These are phyloP conservation scores for Ypsolopha sequella DNA, from an alignment of 2,888 invertebrate species.

Conservation along the genomic window DNA sequence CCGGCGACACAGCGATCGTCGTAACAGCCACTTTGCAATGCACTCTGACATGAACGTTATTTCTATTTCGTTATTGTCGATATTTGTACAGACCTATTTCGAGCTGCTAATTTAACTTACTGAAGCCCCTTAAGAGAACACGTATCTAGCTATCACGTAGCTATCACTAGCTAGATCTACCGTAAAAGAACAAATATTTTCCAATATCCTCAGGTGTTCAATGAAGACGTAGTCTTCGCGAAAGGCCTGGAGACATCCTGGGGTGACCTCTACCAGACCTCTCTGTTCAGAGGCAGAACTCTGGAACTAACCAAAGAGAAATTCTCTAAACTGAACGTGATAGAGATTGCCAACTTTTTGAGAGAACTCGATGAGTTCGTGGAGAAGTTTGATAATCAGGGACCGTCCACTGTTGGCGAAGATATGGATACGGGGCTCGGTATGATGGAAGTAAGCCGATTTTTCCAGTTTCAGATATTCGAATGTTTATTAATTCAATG, in stretches of 20 bases:
- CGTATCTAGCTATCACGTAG: too few relatives aligned
- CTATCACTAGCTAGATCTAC: too few relatives aligned
- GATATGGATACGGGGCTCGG: slow-evolving; percentile 80
- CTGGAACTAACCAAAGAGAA: slow-evolving; percentile 87
- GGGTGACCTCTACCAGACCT: slow-evolving; percentile 76
- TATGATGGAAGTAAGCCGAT: slow-evolving; percentile 73
- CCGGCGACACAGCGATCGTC: too few relatives aligned
- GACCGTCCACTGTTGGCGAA: slow-evolving; percentile 84
- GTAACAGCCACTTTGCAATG: too few relatives aligned
- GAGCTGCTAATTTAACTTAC: too few relatives aligned
- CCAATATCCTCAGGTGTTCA: slow-evolving; percentile 37
- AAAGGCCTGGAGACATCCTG: slow-evolving; percentile 76
- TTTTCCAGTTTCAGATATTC: neutral
- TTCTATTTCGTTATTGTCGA: too few relatives aligned
- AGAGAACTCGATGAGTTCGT: slow-evolving; percentile 75
- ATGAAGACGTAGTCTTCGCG: slow-evolving; percentile 68
- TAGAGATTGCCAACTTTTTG: slow-evolving; percentile 79
- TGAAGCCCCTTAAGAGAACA: too few relatives aligned
- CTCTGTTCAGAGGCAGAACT: slow-evolving; percentile 76
- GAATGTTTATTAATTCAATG: too few relatives aligned
- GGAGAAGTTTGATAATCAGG: slow-evolving; percentile 78
- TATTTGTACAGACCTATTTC: too few relatives aligned
- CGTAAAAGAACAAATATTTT: too few relatives aligned
- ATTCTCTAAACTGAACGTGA: slow-evolving; percentile 84
- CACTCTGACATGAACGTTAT: too few relatives aligned